phyloP scores from a whole-genome alignment of 2,113 vertebrate species.

The Sylvia atricapilla region DNA sequence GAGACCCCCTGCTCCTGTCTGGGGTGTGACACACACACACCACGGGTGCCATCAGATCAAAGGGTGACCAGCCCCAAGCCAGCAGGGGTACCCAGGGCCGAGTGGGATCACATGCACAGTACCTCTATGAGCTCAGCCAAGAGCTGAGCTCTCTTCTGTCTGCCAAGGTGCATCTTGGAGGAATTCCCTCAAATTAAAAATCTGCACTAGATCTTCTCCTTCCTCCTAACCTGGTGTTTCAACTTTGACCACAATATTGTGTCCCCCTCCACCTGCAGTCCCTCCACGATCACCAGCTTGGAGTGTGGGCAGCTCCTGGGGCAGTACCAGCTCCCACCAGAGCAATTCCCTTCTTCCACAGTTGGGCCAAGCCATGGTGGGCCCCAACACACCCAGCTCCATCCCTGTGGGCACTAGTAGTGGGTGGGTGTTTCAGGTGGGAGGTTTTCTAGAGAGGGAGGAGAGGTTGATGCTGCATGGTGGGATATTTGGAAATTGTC shows the following conservation, averaged over 20 bases:
- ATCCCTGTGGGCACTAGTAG: neutral
- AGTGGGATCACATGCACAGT: fast-evolving
- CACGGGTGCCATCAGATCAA: neutral
- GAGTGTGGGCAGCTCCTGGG: neutral
- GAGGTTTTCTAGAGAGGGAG: neutral
- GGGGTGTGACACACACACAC: neutral
- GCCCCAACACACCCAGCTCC: fast-evolving
- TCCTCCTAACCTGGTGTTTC: neutral
- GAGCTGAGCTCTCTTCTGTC: too few species aligned
- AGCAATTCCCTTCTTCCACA: neutral
- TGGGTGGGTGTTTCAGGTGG: neutral
- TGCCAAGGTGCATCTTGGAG: neutral
- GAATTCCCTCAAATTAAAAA: neutral
- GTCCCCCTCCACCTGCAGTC: neutral
- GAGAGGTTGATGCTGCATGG: neutral
- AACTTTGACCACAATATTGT: neutral
- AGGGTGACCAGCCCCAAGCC: neutral
- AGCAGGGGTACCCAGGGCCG: neutral
- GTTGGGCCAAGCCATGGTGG: too few species aligned
- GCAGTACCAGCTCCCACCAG: neutral
- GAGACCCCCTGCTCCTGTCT: fast-evolving
- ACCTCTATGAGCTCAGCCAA: neutral
- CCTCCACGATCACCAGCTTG: fast-evolving
- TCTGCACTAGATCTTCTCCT: neutral
- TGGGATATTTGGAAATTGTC: neutral